phyloP scores from a whole-genome alignment of 2,113 vertebrate genomes.

The Passer domesticus region DNA sequence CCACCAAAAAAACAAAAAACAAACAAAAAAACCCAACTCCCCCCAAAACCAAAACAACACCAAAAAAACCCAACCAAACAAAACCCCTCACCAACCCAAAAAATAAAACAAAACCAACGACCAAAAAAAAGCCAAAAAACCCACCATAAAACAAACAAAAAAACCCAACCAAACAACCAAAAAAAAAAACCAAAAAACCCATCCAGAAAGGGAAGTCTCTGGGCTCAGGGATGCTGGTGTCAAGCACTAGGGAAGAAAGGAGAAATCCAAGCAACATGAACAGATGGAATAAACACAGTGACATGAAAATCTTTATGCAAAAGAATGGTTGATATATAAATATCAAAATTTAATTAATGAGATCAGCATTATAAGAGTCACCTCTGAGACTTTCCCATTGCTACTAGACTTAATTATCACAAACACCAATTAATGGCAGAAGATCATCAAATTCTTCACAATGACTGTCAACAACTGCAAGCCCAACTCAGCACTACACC shows the following conservation, averaged over 20 bases:
- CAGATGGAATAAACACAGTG: background rate
- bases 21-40: too few relatives aligned
- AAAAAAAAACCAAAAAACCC: background rate
- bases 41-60: background rate
- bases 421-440: background rate
- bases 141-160: background rate
- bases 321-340: background rate
- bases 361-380: background rate
- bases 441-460: background rate
- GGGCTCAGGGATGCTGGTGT: background rate
- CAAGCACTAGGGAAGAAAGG: background rate
- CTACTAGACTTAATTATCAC: background rate
- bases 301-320: background rate
- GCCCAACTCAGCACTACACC: background rate
- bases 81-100: background rate
- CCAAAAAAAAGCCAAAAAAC: background rate
- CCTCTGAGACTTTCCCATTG: background rate
- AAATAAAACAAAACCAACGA: too few relatives aligned
- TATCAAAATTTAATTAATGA: background rate
- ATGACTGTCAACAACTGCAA: background rate
- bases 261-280: background rate
- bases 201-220: background rate
- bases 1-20: background rate
- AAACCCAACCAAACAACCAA: background rate
- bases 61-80: background rate